Conservation (phyloP, 2,888 invertebrate genomes). For the Eupithecia vulgata region DNA sequence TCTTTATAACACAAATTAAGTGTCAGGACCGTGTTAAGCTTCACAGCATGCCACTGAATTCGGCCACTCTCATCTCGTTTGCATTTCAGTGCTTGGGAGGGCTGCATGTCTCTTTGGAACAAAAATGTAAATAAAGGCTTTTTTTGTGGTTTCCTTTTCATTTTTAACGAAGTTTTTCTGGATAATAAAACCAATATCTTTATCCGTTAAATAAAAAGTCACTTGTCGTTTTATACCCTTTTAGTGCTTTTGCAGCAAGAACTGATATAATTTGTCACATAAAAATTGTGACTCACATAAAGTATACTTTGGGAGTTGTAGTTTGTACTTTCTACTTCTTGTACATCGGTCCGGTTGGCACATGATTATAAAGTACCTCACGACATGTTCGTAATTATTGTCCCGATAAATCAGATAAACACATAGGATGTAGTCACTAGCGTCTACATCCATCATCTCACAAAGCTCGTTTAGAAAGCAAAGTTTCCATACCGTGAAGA, state of each 20-base stretch:
- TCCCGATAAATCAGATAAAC: constrained; percentile 68
- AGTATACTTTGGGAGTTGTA: not conserved
- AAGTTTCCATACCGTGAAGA: constrained; percentile 63
- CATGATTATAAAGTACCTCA: constrained; percentile 61
- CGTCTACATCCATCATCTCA: constrained; percentile 38
- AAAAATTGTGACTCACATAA: constrained; percentile 13
- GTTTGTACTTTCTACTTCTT: constrained; percentile 8
- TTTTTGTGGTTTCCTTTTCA: constrained; percentile 71
- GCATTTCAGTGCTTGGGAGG: constrained; percentile 67
- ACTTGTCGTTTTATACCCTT: constrained; percentile 57
- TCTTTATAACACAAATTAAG: constrained; percentile 40
- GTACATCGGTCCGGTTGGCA: constrained; percentile 45
- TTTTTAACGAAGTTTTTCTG: constrained; percentile 70
- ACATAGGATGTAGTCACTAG: constrained; percentile 51
- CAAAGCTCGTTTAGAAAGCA: constrained; percentile 75
- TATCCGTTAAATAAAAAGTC: constrained; percentile 73
- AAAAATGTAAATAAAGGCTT: constrained; percentile 71
- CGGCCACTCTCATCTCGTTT: constrained; percentile 68
- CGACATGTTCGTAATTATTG: constrained; percentile 67
- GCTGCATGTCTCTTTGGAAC: constrained; percentile 62
- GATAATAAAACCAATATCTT: constrained; percentile 67
- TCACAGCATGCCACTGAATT: constrained; percentile 46
- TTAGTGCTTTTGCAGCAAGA: constrained; percentile 47
- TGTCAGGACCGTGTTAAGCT: constrained; percentile 38
- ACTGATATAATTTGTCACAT: constrained; percentile 26